Conservation (phyloP, 2,113 vertebrate species). For the Scophthalmus maximus region DNA sequence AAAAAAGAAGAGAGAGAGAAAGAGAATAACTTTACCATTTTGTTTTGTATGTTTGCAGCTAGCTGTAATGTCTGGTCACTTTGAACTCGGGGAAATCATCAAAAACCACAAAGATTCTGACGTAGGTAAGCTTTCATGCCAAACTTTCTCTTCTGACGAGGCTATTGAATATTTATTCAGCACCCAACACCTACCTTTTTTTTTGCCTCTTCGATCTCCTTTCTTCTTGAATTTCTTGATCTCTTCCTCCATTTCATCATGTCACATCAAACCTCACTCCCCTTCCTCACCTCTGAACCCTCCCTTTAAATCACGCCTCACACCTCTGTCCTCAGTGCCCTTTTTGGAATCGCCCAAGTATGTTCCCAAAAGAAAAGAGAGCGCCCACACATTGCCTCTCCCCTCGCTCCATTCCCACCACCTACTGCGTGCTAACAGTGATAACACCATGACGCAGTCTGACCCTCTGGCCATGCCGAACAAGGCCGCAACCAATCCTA, state of each 20-base stretch:
- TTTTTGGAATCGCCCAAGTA: constrained; percentile 93
- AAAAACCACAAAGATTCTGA: constrained; percentile 91
- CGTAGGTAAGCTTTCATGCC: constrained; percentile 82
- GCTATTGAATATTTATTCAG: not conserved
- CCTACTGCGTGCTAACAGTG: constrained; percentile 90
- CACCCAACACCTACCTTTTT: constrained; percentile 16
- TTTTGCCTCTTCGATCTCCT: constrained; percentile 8
- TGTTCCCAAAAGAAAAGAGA: constrained; percentile 84
- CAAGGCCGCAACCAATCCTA: constrained; percentile 74
- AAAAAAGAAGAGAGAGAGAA: too few relatives aligned
- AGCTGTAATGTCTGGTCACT: constrained; percentile 91
- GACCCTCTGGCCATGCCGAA: constrained; percentile 84
- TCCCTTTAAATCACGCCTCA: not conserved
- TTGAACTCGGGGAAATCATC: constrained; percentile 93
- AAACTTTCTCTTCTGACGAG: constrained; percentile 1
- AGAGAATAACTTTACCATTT: not conserved
- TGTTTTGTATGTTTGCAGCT: constrained; percentile 77
- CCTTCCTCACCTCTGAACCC: constrained; percentile 10
- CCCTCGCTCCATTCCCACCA: constrained; percentile 78
- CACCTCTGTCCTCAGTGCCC: constrained; percentile 80
- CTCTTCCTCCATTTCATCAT: constrained; percentile 17
- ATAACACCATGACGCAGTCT: constrained; percentile 88
- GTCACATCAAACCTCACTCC: constrained; percentile 9
- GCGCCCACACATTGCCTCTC: constrained; percentile 81
- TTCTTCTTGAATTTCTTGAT: constrained; percentile 15